phyloP scores from a whole-genome alignment of 2,888 invertebrate genomes.

The Helleia helle region DNA sequence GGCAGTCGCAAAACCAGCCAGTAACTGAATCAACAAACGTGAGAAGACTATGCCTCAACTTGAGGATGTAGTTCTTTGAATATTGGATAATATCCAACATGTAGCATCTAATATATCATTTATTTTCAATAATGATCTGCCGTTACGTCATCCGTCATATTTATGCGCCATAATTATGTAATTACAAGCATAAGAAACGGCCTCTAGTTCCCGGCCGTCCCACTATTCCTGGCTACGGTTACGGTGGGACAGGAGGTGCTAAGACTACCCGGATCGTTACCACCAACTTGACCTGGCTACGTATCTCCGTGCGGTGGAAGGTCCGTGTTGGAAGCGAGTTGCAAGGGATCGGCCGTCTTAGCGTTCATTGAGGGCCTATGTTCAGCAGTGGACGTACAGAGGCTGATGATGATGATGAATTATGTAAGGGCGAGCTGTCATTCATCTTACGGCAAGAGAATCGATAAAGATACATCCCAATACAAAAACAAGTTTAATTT shows the following conservation, averaged over 20 bases:
- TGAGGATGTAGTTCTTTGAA: neutral
- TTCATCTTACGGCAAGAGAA: slow-evolving; percentile 20
- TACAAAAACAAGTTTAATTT: slow-evolving; percentile 4
- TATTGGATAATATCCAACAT: slow-evolving; percentile 21
- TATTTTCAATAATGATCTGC: slow-evolving; percentile 21
- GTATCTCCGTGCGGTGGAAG: no score
- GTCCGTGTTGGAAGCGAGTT: no score
- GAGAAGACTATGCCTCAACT: neutral
- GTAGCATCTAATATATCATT: slow-evolving; percentile 18
- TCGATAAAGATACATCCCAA: slow-evolving; percentile 17
- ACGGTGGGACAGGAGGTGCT: no score
- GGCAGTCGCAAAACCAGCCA: neutral
- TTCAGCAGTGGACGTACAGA: no score
- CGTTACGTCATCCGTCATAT: slow-evolving; percentile 20
- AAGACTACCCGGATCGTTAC: no score
- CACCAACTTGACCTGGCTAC: no score
- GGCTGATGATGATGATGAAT: no score
- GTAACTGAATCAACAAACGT: neutral
- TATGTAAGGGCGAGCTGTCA: slow-evolving; percentile 20
- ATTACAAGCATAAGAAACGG: no score
- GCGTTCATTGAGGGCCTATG: no score
- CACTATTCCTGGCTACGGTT: no score
- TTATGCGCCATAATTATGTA: slow-evolving; percentile 21
- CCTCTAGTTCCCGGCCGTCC: no score
- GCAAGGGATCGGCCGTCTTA: no score